Evolutionary conservation across 2,797 vertebrate genomes (phyloP).

Genomic region (Enteromius anoplus): DNA sequence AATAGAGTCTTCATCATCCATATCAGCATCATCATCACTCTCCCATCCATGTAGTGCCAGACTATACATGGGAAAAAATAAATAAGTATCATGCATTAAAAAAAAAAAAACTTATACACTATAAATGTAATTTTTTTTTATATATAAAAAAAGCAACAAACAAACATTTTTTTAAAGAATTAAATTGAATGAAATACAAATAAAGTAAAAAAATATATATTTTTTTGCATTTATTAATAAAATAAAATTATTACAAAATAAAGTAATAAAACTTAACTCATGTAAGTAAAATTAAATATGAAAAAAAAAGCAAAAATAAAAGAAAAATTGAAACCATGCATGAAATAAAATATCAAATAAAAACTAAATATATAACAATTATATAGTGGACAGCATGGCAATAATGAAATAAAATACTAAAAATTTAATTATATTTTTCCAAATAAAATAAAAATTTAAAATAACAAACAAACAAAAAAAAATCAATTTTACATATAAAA

Average conservation of each 20-base stretch:
- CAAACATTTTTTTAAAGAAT: not conserved
- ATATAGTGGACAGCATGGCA: not conserved
- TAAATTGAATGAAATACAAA: not conserved
- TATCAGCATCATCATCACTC: slow-evolving; percentile 92
- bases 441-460: not conserved
- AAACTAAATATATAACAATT: not conserved
- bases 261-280: not conserved
- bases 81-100: not conserved
- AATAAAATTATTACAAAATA: not conserved
- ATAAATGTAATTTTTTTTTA: not conserved
- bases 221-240: not conserved
- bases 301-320: not conserved
- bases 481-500: not conserved
- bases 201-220: not conserved
- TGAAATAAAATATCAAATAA: not conserved
- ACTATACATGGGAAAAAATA: slow-evolving; percentile 18
- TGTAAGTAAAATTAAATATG: not conserved
- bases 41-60: slow-evolving; percentile 82
- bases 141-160: too few species aligned
- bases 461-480: too few species aligned
- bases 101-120: not conserved
- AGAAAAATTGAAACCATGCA: not conserved
- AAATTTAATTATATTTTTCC: not conserved
- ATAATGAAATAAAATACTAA: not conserved
- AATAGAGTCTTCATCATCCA: slow-evolving; percentile 90